These are phyloP conservation scores for Musca vetustissima DNA, from an alignment of 1,140 invertebrate genomes.

Conservation along the genomic window DNA sequence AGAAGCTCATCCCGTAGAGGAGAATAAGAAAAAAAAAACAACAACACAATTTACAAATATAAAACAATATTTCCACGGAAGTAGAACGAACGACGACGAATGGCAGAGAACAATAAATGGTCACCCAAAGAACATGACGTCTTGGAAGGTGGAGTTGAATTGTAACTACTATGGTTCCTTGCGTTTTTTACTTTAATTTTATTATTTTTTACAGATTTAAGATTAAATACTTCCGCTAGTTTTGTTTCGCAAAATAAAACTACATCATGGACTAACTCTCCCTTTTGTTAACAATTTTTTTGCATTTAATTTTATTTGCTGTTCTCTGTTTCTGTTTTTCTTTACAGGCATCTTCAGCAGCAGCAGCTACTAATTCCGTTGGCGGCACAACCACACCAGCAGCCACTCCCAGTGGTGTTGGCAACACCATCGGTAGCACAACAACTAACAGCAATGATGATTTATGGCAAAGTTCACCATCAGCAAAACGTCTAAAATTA, in stretches of 20 bases:
- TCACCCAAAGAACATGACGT: too few relatives aligned
- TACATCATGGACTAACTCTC: not conserved
- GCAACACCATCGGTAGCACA: not conserved
- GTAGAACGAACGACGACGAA: too few relatives aligned
- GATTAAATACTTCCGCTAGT: slow-evolving; percentile 17
- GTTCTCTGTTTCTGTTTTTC: too few relatives aligned
- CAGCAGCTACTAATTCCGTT: slow-evolving; percentile 12
- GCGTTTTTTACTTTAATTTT: too few relatives aligned
- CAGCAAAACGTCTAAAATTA: slow-evolving; percentile 23
- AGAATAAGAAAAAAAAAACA: too few relatives aligned
- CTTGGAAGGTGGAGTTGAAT: too few relatives aligned
- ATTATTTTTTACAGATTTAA: slow-evolving; percentile 5
- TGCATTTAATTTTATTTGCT: slow-evolving; percentile 10
- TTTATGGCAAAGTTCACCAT: slow-evolving; percentile 20
- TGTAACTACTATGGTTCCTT: too few relatives aligned
- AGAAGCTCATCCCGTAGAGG: too few relatives aligned
- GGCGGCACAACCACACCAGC: slow-evolving; percentile 28
- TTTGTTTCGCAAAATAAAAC: not conserved
- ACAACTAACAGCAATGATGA: not conserved
- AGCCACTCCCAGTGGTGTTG: not conserved
- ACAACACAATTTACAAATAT: too few relatives aligned
- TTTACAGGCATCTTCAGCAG: not conserved
- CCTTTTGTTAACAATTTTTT: slow-evolving; percentile 10
- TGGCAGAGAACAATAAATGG: too few relatives aligned
- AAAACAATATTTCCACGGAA: too few relatives aligned